Base-by-base conservation (phyloP, 1,140 invertebrate species). In the Uloborus diversus region DNA sequence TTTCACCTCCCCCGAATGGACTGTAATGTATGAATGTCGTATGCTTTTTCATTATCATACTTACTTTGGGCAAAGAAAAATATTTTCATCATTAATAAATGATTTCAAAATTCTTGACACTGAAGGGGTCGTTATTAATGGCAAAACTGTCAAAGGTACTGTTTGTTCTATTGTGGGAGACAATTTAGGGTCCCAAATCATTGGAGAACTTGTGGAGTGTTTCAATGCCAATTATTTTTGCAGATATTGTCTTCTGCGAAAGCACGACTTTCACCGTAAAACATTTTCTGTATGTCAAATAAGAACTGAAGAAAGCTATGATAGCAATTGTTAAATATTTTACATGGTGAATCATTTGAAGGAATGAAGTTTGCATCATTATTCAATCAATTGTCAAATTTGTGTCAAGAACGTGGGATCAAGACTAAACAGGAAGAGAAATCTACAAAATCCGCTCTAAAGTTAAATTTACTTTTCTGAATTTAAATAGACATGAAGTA, bases 331-430 rank as follows among this genome's bases (percentile, higher is more conserved):
- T 1, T 14, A 3, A 69, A 28, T 4, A 66, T 66, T 30, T 37
- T n/a, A 17, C 5, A 20, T 17, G 20, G 30, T 11, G 27, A 14
- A 30, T 28, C 23, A 27, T 5, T 35, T 32, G 17, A 25, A 28
- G 32, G 53, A 28, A 35, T 69, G 11, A 69, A 73, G 27, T 42
- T 27, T 9, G n/a, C 20, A 20, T 73, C 69, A 3, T 13, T 61
- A 14, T 73, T 33, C n/a, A 73, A 73, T 25, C n/a, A 37, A 1
- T 42, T 57, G n/a, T n/a, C 32, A 33, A 20, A 73, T 61, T 73
- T 33, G n/a, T n/a, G n/a, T n/a, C n/a, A n/a, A n/a, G n/a, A n/a
- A n/a, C n/a, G n/a, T n/a, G n/a, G n/a, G n/a, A n/a, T n/a, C n/a
- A n/a, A n/a, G n/a, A n/a, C n/a, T n/a, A n/a, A n/a, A n/a, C n/a